phyloP scores from a whole-genome alignment of 2,113 vertebrate genomes.

The Piprites chloris region DNA sequence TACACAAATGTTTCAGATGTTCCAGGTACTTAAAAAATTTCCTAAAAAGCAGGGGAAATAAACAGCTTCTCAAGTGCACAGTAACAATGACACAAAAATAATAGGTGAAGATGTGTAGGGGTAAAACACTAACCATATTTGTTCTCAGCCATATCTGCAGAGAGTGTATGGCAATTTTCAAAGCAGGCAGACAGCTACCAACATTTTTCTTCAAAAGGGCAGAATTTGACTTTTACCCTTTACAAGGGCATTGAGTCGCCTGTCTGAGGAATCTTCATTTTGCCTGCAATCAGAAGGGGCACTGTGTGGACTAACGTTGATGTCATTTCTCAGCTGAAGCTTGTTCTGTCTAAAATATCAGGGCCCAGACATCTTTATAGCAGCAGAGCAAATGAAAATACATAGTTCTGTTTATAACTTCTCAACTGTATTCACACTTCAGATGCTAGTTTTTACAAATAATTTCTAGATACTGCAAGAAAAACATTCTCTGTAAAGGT shows the following conservation, averaged over 20 bases:
- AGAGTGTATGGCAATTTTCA: not conserved
- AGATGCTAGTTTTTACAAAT: conserved; percentile 20
- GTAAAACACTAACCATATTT: not conserved
- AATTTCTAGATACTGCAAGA: not conserved
- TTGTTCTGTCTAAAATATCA: conserved; percentile 4
- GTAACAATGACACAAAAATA: not conserved
- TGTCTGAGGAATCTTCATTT: not conserved
- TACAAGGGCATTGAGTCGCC: not conserved
- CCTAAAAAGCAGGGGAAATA: not conserved
- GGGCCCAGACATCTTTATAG: not conserved
- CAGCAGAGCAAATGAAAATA: not conserved
- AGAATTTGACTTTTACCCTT: conserved; percentile 62
- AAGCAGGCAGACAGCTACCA: conserved; percentile 8
- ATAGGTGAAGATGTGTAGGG: not conserved
- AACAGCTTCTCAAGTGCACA: not conserved
- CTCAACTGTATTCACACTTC: not conserved
- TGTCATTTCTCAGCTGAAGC: conserved; percentile 17
- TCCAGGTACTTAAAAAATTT: not conserved
- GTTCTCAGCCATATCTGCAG: not conserved
- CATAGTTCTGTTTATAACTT: not conserved
- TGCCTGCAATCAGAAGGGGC: not conserved
- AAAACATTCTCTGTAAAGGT: conserved; percentile 9
- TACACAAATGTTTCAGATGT: not conserved
- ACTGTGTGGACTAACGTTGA: not conserved
- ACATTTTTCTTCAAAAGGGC: conserved; percentile 40